Conservation (phyloP, 2,888 invertebrate genomes). For the Oligia strigilis region DNA sequence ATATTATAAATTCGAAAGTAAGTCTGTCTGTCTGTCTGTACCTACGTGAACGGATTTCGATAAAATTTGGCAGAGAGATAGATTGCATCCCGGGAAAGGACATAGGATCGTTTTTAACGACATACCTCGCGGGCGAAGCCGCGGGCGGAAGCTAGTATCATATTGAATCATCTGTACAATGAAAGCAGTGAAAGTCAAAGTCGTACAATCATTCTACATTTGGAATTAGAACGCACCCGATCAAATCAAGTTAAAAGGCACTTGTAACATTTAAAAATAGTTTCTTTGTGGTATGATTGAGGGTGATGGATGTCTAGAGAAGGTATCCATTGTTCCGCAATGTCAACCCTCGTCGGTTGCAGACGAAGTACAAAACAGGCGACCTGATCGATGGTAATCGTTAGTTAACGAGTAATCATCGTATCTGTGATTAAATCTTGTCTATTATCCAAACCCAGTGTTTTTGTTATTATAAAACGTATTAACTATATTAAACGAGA, state of each 20-base stretch:
- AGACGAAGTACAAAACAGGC: slow-evolving; percentile 15
- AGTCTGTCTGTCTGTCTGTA: too few relatives aligned
- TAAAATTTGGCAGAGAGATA: too few relatives aligned
- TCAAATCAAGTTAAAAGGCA: not conserved
- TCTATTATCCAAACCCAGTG: not conserved
- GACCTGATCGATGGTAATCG: slow-evolving; percentile 28
- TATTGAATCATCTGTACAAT: not conserved
- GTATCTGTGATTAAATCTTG: not conserved
- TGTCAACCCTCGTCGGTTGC: slow-evolving; percentile 33
- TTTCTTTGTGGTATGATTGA: slow-evolving; percentile 12
- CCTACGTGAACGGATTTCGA: too few relatives aligned
- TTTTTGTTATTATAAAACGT: slow-evolving; percentile 2
- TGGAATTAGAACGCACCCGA: not conserved
- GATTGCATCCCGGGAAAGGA: too few relatives aligned
- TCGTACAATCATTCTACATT: not conserved
- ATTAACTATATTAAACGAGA: not conserved
- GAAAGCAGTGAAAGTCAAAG: not conserved
- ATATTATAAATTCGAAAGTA: too few relatives aligned
- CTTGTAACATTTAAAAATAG: slow-evolving; percentile 9
- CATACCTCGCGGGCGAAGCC: too few relatives aligned
- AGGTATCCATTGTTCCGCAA: slow-evolving; percentile 27
- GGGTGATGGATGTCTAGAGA: slow-evolving; percentile 4
- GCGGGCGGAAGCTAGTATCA: not conserved
- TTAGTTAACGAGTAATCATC: slow-evolving; percentile 12
- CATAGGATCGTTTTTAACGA: too few relatives aligned